A percentile compares a stretch with the other conserved stretches of the same genome.
phyloP scores from a whole-genome alignment of 2,888 invertebrate species.

The Nymphalis polychloros region DNA sequence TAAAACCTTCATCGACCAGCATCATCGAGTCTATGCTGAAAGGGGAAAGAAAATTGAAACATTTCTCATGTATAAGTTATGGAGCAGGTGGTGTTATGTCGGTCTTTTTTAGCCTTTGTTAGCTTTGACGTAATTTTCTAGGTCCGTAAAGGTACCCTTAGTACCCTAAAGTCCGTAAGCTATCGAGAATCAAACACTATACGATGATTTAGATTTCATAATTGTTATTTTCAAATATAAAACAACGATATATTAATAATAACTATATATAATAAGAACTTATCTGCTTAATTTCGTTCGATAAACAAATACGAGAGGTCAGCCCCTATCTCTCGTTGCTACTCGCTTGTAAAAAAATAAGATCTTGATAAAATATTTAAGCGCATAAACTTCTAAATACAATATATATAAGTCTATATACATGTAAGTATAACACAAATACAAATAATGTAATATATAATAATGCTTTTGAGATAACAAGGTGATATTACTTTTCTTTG shows the following conservation, averaged over 20 bases:
- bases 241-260: neutral
- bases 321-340: slow-evolving; percentile 14
- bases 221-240: neutral
- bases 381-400: too few relatives aligned
- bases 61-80: neutral
- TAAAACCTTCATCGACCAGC: slow-evolving; percentile 93
- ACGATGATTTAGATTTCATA: neutral
- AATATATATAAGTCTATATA: too few relatives aligned
- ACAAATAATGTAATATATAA: neutral
- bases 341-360: neutral
- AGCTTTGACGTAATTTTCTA: too few relatives aligned
- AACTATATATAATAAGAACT: too few relatives aligned
- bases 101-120: too few relatives aligned
- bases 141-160: too few relatives aligned
- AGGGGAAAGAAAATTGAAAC: slow-evolving; percentile 30
- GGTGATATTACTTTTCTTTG: neutral
- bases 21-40: slow-evolving; percentile 92
- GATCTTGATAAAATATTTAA: too few relatives aligned
- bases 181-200: neutral
- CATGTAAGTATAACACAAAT: neutral
- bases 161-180: too few relatives aligned
- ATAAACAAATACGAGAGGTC: slow-evolving; percentile 20
- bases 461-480: neutral
- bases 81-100: too few relatives aligned
- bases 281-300: slow-evolving; percentile 15